These are phyloP conservation scores for Toxotes chatareus DNA, from an alignment of 2,113 vertebrate species.

Conservation along the genomic window DNA sequence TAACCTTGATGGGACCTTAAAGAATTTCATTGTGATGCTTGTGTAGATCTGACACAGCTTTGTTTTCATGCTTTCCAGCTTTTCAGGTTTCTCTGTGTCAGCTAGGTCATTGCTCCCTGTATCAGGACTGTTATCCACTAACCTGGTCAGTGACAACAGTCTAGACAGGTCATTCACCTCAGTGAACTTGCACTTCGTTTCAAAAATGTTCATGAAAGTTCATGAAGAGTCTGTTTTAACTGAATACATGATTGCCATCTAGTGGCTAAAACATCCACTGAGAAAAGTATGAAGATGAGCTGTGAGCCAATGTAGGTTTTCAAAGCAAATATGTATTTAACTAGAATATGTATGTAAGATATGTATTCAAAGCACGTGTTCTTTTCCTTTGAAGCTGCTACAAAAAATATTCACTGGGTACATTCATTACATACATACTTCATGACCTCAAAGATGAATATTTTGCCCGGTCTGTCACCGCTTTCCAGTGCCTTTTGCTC, in stretches of 20 bases:
- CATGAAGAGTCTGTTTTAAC: neutral
- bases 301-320: neutral
- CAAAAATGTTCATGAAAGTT: neutral
- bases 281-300: neutral
- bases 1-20: neutral
- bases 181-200: neutral
- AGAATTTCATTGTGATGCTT: neutral
- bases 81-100: neutral
- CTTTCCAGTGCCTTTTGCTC: neutral
- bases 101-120: neutral
- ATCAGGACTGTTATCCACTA: neutral
- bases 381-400: neutral
- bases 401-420: neutral
- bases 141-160: neutral
- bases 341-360: neutral
- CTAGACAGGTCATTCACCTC: neutral
- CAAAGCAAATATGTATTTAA: neutral
- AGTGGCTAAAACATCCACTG: slow-evolving; percentile 36
- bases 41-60: too few relatives aligned
- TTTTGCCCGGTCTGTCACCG: neutral
- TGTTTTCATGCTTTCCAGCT: neutral
- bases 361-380: neutral
- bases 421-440: neutral
- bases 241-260: slow-evolving; percentile 40
- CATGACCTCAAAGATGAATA: slow-evolving; percentile 18